Conservation (phyloP, 1,140 invertebrate genomes). For the Adoxophyes honmai region DNA sequence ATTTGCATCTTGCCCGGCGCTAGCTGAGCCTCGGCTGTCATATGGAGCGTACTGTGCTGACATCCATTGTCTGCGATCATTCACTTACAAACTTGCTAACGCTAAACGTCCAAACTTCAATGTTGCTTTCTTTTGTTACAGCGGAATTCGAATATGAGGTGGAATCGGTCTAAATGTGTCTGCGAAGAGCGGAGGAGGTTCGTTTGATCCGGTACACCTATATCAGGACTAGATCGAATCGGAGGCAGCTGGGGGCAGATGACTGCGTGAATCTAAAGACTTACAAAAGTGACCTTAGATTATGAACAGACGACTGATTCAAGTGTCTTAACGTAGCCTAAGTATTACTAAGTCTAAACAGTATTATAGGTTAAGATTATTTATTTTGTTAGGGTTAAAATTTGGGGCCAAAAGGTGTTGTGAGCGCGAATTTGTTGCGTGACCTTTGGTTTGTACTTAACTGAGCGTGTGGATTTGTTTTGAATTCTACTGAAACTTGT, state of each 20-base stretch:
- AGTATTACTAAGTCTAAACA: constrained; percentile 54
- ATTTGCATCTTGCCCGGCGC: no score
- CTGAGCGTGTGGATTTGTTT: constrained; percentile 1
- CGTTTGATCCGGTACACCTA: neutral
- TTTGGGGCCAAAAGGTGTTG: constrained; percentile 69
- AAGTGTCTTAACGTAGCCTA: constrained; percentile 47
- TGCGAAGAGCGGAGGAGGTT: constrained; percentile 48
- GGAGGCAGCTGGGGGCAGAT: neutral
- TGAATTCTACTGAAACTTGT: neutral
- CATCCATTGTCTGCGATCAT: constrained; percentile 69
- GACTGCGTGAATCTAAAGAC: constrained; percentile 16
- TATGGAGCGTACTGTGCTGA: constrained; percentile 39
- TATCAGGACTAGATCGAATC: neutral
- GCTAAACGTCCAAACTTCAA: constrained; percentile 21
- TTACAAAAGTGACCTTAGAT: constrained; percentile 18
- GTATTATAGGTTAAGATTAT: constrained; percentile 64
- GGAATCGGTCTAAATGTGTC: constrained; percentile 64
- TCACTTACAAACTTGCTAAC: constrained; percentile 21
- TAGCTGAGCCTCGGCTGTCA: neutral
- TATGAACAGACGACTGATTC: constrained; percentile 51
- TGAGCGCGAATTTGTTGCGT: constrained; percentile 48
- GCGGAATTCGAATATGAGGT: constrained; percentile 64
- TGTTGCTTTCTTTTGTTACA: constrained; percentile 52
- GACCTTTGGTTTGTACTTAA: constrained; percentile 33
- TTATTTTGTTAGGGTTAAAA: constrained; percentile 44